phyloP scores from a whole-genome alignment of 1,140 invertebrate species.

The Zophobas morio region DNA sequence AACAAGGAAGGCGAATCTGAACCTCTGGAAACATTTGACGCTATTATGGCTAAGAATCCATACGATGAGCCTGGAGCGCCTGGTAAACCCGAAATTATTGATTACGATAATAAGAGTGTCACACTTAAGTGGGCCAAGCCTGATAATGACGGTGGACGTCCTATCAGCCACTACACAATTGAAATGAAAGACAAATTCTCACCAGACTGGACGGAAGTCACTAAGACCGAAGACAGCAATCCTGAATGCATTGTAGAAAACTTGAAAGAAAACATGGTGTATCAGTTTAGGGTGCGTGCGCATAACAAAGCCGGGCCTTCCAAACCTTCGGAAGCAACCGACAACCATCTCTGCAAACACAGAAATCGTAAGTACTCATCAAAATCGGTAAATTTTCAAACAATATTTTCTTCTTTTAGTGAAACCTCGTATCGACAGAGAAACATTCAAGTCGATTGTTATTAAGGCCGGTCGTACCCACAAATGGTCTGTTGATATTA shows the following conservation, averaged over 20 bases:
- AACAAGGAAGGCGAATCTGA: slow-evolving; percentile 99
- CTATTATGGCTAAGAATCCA: slow-evolving; percentile 95
- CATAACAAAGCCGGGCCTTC: slow-evolving; percentile 92
- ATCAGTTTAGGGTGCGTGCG: slow-evolving; percentile 93
- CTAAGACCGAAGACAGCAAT: slow-evolving; percentile 83
- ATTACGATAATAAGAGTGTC: slow-evolving; percentile 94
- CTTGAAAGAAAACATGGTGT: slow-evolving; percentile 93
- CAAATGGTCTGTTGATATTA: slow-evolving; percentile 93
- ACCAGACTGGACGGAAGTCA: slow-evolving; percentile 89
- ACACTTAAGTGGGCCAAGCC: slow-evolving; percentile 93
- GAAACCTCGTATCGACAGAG: slow-evolving; percentile 93
- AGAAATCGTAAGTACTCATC: slow-evolving; percentile 84
- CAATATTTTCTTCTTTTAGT: slow-evolving; percentile 61
- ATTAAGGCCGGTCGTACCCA: slow-evolving; percentile 92
- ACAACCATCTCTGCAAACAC: slow-evolving; percentile 94
- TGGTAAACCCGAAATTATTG: slow-evolving; percentile 91
- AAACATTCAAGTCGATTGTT: slow-evolving; percentile 87
- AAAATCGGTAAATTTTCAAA: neutral
- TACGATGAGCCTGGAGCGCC: slow-evolving; percentile 93
- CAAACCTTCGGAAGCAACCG: slow-evolving; percentile 91
- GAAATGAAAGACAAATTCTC: slow-evolving; percentile 97
- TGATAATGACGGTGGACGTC: slow-evolving; percentile 91
- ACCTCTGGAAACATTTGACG: slow-evolving; percentile 90
- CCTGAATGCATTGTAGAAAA: slow-evolving; percentile 88
- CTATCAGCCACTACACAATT: slow-evolving; percentile 94